phyloP scores from a whole-genome alignment of 2,113 vertebrate species.

The Crotalus tigris region DNA sequence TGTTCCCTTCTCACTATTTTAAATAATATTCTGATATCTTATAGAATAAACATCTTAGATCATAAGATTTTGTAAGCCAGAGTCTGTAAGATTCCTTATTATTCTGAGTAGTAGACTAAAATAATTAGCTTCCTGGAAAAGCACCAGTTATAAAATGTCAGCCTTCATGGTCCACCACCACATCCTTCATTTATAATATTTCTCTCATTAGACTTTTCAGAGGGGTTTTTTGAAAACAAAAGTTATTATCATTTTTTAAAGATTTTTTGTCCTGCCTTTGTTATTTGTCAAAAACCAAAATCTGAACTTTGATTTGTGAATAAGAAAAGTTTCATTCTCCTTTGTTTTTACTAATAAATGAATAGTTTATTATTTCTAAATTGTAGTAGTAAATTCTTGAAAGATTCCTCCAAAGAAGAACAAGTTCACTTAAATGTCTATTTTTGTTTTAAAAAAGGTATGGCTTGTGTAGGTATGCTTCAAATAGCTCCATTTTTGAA shows the following conservation, averaged over 20 bases:
- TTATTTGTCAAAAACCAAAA: neutral
- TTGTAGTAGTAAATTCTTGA: neutral
- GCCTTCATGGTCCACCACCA: neutral
- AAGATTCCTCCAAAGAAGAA: neutral
- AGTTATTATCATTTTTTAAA: neutral
- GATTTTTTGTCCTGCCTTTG: too few relatives aligned
- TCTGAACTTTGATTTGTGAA: neutral
- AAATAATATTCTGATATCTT: neutral
- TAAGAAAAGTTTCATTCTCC: neutral
- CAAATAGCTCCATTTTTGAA: neutral
- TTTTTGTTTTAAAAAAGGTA: neutral
- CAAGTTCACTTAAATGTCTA: neutral
- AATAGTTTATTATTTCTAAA: neutral
- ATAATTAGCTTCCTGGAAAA: neutral
- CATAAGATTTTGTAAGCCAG: neutral
- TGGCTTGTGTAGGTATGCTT: neutral
- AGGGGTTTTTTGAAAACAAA: neutral
- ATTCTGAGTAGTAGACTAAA: neutral
- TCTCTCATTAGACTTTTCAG: neutral
- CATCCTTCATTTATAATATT: neutral
- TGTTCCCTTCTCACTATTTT: neutral
- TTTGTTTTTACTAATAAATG: neutral
- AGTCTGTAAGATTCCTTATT: neutral
- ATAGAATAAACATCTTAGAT: neutral
- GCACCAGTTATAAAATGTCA: neutral